Percentiles rank a stretch among this genome's conserved stretches.
Evolutionary conservation across 2,113 vertebrate genomes (phyloP).

Genomic region (Gobius niger): DNA sequence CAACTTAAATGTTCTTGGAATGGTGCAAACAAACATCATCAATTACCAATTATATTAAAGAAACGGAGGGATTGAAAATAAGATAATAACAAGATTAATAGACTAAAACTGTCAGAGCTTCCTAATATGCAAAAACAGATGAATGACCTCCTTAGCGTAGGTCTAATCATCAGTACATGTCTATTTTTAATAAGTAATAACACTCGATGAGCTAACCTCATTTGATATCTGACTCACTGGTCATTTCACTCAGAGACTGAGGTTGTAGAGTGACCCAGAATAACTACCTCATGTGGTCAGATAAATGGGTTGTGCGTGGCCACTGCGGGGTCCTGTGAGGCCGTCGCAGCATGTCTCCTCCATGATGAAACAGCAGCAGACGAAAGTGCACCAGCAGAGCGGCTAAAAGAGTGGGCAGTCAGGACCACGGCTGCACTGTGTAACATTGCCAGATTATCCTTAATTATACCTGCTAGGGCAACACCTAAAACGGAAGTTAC

Average conservation of each 20-base stretch:
- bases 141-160: neutral
- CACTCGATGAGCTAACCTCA: neutral
- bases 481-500: too few relatives aligned
- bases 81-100: too few relatives aligned
- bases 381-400: slow-evolving; percentile 20
- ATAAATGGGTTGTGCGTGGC: slow-evolving; percentile 49
- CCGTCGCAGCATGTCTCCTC: slow-evolving; percentile 57
- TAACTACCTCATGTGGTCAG: slow-evolving; percentile 42
- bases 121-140: neutral
- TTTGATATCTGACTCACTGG: slow-evolving; percentile 3
- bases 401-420: slow-evolving; percentile 62
- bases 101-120: too few relatives aligned
- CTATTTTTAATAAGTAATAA: neutral
- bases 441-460: too few relatives aligned
- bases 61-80: too few relatives aligned
- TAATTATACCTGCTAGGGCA: too few relatives aligned
- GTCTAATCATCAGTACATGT: neutral
- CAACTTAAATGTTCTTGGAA: too few relatives aligned
- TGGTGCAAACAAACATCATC: too few relatives aligned
- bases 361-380: slow-evolving; percentile 61
- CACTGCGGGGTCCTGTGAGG: slow-evolving; percentile 51
- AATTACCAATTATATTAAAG: too few relatives aligned
- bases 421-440: slow-evolving; percentile 45
- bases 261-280: slow-evolving; percentile 35
- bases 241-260: slow-evolving; percentile 3